Percentiles rank a stretch among this genome's conserved stretches.
phyloP scores from a whole-genome alignment of 2,797 vertebrate genomes.

The Vipera latastei region DNA sequence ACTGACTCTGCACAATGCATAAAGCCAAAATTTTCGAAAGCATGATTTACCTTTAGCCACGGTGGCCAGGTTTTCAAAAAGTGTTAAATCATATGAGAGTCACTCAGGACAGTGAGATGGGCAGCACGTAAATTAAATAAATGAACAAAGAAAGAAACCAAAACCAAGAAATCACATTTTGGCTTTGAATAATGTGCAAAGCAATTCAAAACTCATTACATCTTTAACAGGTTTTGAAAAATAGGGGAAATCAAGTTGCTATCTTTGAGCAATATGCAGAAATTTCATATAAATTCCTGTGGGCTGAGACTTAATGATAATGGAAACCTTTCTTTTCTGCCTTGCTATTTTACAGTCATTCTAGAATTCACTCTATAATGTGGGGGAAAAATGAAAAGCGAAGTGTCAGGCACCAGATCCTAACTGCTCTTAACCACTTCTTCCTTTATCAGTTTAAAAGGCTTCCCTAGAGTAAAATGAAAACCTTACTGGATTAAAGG shows the following conservation, averaged over 20 bases:
- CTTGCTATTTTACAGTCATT: background rate
- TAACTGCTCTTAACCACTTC: background rate
- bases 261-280: background rate
- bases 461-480: background rate
- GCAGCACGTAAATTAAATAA: background rate
- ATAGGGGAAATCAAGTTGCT: background rate
- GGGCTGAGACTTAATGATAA: background rate
- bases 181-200: conserved; percentile 13
- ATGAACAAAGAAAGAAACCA: conserved; percentile 3
- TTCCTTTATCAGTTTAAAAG: background rate
- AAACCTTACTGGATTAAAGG: background rate
- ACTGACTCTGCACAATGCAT: background rate
- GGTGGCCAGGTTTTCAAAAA: background rate
- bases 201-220: background rate
- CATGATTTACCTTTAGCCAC: background rate
- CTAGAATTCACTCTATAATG: background rate
- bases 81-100: background rate
- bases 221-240: background rate
- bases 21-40: background rate
- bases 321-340: background rate
- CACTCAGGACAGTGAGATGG: background rate
- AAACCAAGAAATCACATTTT: conserved; percentile 24
- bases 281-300: background rate
- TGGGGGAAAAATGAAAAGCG: background rate
- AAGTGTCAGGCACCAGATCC: background rate